A percentile compares a stretch with the other conserved stretches of the same genome.
Evolutionary conservation across 1,140 invertebrate species (phyloP).

Genomic region (Neotoxoptera formosana): DNA sequence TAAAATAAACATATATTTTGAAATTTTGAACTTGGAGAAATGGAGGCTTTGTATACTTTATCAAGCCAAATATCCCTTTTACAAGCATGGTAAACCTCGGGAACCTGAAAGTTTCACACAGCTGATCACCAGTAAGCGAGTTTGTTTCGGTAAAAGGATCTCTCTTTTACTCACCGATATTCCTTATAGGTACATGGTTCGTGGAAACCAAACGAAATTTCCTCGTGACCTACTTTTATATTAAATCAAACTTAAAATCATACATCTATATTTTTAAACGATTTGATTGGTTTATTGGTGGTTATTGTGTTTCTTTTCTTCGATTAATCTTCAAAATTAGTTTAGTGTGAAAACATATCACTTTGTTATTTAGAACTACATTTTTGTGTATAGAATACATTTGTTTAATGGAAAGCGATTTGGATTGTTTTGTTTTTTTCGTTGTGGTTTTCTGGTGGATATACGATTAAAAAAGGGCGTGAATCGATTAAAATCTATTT

Average conservation of each 20-base stretch:
- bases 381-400: background rate
- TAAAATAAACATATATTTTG: background rate
- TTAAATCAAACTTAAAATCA: background rate
- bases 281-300: background rate
- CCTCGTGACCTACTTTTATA: background rate
- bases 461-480: background rate
- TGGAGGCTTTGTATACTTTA: background rate
- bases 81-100: background rate
- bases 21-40: background rate
- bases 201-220: background rate
- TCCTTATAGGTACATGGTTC: background rate
- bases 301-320: background rate
- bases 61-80: background rate
- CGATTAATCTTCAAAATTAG: background rate
- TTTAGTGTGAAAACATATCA: background rate
- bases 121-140: background rate
- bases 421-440: background rate
- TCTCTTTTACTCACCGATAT: background rate
- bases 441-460: background rate
- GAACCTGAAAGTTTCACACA: conserved; percentile 14
- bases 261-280: background rate
- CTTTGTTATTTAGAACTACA: background rate
- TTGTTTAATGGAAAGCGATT: background rate
- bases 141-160: background rate
- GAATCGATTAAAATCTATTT: background rate